Evolutionary conservation across 2,888 invertebrate species (phyloP).

Genomic region (Horisme vitalbata): DNA sequence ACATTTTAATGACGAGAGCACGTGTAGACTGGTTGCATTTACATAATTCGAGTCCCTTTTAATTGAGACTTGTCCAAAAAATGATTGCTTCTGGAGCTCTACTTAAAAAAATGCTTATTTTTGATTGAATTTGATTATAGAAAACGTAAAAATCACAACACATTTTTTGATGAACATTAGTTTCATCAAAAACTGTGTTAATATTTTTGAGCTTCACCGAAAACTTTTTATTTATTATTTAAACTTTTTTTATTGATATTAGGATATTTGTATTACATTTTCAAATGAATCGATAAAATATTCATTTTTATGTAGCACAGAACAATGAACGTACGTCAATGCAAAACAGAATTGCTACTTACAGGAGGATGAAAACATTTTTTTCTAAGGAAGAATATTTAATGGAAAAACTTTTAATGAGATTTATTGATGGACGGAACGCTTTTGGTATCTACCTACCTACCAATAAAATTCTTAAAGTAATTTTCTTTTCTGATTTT

Average conservation of each 20-base stretch:
- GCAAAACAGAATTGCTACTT: too few relatives aligned
- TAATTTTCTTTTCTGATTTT: constrained; percentile 23
- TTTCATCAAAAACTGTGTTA: too few relatives aligned
- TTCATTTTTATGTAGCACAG: too few relatives aligned
- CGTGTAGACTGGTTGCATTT: constrained; percentile 47
- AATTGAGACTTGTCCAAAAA: constrained; percentile 38
- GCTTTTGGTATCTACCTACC: constrained; percentile 50
- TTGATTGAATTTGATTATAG: too few relatives aligned
- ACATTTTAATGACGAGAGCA: constrained; percentile 56
- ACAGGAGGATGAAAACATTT: constrained; percentile 59
- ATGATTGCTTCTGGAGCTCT: constrained; percentile 27
- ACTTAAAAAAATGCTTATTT: constrained; percentile 29
- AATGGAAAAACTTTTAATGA: constrained; percentile 80
- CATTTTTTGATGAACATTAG: too few relatives aligned
- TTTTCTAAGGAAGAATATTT: constrained; percentile 69
- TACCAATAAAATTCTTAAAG: constrained; percentile 49
- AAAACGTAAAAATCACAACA: too few relatives aligned
- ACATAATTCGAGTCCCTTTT: constrained; percentile 54
- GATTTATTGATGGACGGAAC: constrained; percentile 68
- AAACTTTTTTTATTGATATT: too few relatives aligned
- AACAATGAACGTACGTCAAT: too few relatives aligned
- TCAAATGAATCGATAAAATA: too few relatives aligned
- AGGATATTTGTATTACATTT: too few relatives aligned
- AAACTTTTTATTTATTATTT: too few relatives aligned
- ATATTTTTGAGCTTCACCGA: too few relatives aligned